Evolutionary conservation across 2,113 vertebrate genomes (phyloP).

Genomic region (Ammospiza caudacuta): DNA sequence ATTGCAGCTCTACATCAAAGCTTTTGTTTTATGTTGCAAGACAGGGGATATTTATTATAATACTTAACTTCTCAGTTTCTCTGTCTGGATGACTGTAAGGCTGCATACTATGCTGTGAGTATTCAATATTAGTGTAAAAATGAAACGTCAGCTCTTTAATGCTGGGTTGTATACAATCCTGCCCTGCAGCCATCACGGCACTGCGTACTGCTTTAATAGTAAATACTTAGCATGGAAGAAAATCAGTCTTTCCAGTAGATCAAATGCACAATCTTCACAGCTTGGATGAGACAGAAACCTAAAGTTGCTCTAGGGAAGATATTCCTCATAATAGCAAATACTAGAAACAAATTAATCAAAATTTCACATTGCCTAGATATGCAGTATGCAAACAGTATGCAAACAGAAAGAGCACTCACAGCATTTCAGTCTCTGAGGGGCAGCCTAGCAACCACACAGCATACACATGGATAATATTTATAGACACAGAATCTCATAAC

Average conservation of each 20-base stretch:
- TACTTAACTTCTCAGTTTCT: constrained; percentile 59
- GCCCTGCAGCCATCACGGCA: constrained; percentile 32
- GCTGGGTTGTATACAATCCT: constrained; percentile 59
- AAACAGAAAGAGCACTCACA: constrained; percentile 61
- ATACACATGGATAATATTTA: constrained; percentile 49
- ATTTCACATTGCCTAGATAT: constrained; percentile 58
- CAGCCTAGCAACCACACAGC: constrained; percentile 62
- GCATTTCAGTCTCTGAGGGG: constrained; percentile 58
- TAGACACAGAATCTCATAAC: constrained; percentile 45
- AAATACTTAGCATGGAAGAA: constrained; percentile 65
- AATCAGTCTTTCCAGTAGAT: constrained; percentile 58
- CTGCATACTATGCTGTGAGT: constrained; percentile 16
- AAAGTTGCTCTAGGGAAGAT: constrained; percentile 62
- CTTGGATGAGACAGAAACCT: constrained; percentile 50
- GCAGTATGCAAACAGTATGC: constrained; percentile 64
- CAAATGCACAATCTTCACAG: constrained; percentile 64
- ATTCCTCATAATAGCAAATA: constrained; percentile 64
- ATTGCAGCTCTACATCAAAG: constrained; percentile 62
- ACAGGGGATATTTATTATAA: constrained; percentile 60
- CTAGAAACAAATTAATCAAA: constrained; percentile 70
- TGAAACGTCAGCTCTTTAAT: constrained; percentile 68
- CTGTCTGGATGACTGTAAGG: constrained; percentile 41
- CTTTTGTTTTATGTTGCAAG: constrained; percentile 65
- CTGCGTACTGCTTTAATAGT: constrained; percentile 46
- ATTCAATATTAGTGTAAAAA: constrained; percentile 56